Evolutionary conservation across 2,888 invertebrate genomes (phyloP), one percentile per base, ranked within the genome.

Genomic region (Atethmia centrago): DNA sequence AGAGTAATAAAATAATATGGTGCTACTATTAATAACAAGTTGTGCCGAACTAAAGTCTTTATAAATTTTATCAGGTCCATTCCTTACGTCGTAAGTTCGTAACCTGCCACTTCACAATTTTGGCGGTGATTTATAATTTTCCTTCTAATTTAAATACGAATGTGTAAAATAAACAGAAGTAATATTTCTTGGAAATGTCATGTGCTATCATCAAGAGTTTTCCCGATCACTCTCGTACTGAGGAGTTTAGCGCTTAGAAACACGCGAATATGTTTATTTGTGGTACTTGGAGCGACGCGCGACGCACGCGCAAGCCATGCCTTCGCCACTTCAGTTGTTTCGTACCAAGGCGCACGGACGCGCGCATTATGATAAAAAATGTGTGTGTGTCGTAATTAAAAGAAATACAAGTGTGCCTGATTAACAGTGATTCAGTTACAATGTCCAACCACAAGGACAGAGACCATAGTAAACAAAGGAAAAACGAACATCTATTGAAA

Each of bases 201-300:
- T 75, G 68, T 67, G 66, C 75, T 77, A 82, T 83, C 73, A 80
- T 77, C 67, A 70, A 70, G 59, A 76, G 72, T 71, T 83, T 84
- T 78, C 72, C 82, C 72, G 70, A 79, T 79, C 71, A 77, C 73
- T 81, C 74, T 62, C 66, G 85, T 84, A 82, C 85, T 79, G 85
- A 87, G 83, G 85, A 88, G 77, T 85, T 85, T 85, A 85, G 81
- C 85, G 85, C 82, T 87, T 88, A 85, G 88, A 86, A 92, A 90
- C 91, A 90, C 90, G 90, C 89, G 91, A 91, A 90, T 91, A 88
- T 93, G 95, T 95, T 95, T 95, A 95, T 95, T 95, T 95, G 95
- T 90, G 93, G 94, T 94, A 90, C 87, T 92, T 89, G 92, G 89
- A 91, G 92, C 90, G 92, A 91, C 92, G 92, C 88, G 90, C 90